Base-by-base conservation (phyloP, 2,888 invertebrate species). In the Metacarcinus magister region DNA sequence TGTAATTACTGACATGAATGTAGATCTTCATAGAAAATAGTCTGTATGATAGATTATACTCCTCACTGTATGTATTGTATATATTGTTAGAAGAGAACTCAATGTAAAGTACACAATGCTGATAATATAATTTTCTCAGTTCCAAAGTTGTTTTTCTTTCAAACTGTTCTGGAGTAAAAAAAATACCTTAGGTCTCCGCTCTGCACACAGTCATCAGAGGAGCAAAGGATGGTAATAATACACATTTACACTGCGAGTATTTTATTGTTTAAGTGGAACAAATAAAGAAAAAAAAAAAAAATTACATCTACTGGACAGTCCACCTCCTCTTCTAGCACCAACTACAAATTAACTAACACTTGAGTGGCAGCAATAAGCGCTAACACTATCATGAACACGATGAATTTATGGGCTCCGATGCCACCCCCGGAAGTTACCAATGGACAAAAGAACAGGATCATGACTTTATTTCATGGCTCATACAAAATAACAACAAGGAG, bases 281-380 rank as follows among this genome's bases (percentile, higher is more conserved):
- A 19, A 46, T 13, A 32, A 92, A 5, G 28, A 48, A 32, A 39
- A 23, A 23, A 43, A 43, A 75, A 75, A 28, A n/a, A n/a, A 28
- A 28, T 8, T 44, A 44, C 28, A 60, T 60, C 28, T 54, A 92
- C 91, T 92, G 92, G 54, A 54, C 92, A 48, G 92, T 39, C 67
- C 60, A 90, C 43, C 95, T 95, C 95, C 87, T 95, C 93, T 44
- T 89, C 95, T 90, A 95, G 95, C 95, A 95, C 95, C 95, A 46
- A 46, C 95, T 95, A 95, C 94, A 93, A 95, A 93, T 54, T 44
- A n/a, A n/a, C 60, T 90, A 93, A 90, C 60, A 92, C 28, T 44
- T 60, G 54, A 67, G 93, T 94, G 67, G 54, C 95, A 91, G 94
- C 89, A 94, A 13, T 23, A 90, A 94, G 90, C 94, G 32, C 89